These are phyloP conservation scores for Pseudorasbora parva DNA, from an alignment of 2,113 vertebrate species.

Conservation along the genomic window DNA sequence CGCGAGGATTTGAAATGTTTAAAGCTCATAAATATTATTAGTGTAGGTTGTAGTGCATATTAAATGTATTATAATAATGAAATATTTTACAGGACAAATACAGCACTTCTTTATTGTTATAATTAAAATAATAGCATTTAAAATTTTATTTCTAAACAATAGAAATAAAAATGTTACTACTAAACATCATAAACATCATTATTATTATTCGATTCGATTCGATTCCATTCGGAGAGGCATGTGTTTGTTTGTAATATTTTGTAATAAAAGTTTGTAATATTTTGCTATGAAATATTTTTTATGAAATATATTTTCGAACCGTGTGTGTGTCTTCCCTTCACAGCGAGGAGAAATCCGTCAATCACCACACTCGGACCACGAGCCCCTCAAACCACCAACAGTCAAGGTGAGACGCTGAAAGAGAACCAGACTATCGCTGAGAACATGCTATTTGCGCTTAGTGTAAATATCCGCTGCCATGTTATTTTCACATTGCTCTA, in stretches of 20 bases:
- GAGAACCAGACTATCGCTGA: too few relatives aligned
- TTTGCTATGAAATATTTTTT: too few relatives aligned
- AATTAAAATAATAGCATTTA: neutral
- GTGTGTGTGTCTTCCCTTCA: constrained; percentile 35
- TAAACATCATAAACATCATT: neutral
- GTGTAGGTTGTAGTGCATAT: neutral
- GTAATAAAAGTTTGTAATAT: too few relatives aligned
- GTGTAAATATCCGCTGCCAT: too few relatives aligned
- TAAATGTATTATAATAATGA: neutral
- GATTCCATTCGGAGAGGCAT: neutral
- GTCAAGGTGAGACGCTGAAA: constrained; percentile 62
- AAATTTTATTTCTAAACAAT: too few relatives aligned
- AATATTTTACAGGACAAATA: neutral
- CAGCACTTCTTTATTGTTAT: neutral
- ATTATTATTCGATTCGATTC: neutral
- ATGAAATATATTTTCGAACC: too few relatives aligned
- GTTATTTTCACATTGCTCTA: too few relatives aligned
- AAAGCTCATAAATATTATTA: neutral
- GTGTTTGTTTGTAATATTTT: too few relatives aligned
- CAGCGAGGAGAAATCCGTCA: constrained; percentile 61
- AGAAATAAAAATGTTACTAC: too few relatives aligned
- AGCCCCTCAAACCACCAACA: constrained; percentile 61
- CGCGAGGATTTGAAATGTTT: neutral
- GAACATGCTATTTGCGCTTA: too few relatives aligned
- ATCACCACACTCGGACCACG: constrained; percentile 70